These are phyloP conservation scores for Urosaurus nigricauda DNA, from an alignment of 2,797 vertebrate genomes.

Conservation along the genomic window DNA sequence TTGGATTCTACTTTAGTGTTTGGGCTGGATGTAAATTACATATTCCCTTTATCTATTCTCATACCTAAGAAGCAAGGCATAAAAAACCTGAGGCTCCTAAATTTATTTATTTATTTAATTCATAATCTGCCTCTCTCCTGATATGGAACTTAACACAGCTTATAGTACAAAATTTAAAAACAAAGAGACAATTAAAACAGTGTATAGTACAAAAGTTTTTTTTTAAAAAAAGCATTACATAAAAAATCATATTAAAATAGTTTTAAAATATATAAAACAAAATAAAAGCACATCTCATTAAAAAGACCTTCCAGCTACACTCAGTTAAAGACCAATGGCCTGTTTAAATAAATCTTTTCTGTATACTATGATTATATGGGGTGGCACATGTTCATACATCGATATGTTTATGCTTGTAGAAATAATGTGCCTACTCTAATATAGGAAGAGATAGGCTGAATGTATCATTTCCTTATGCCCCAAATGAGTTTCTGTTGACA, in stretches of 20 bases:
- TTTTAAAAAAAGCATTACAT: too few relatives aligned
- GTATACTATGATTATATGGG: not conserved
- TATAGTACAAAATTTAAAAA: not conserved
- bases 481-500: conserved; percentile 17
- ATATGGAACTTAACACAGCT: not conserved
- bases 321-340: too few relatives aligned
- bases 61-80: not conserved
- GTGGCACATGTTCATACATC: not conserved
- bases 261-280: not conserved
- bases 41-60: not conserved
- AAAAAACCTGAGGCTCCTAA: not conserved
- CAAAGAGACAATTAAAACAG: too few relatives aligned
- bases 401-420: not conserved
- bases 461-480: not conserved
- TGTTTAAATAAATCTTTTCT: not conserved
- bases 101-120: too few relatives aligned
- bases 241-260: too few relatives aligned
- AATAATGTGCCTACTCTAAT: not conserved
- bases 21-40: not conserved
- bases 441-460: not conserved
- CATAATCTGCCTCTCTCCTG: too few relatives aligned
- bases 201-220: too few relatives aligned
- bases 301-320: too few relatives aligned
- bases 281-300: not conserved
- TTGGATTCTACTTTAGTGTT: not conserved